Evolutionary conservation across 2,888 invertebrate genomes (phyloP), one percentile per base, ranked within the genome.

Genomic region (Cephus pygmeus): DNA sequence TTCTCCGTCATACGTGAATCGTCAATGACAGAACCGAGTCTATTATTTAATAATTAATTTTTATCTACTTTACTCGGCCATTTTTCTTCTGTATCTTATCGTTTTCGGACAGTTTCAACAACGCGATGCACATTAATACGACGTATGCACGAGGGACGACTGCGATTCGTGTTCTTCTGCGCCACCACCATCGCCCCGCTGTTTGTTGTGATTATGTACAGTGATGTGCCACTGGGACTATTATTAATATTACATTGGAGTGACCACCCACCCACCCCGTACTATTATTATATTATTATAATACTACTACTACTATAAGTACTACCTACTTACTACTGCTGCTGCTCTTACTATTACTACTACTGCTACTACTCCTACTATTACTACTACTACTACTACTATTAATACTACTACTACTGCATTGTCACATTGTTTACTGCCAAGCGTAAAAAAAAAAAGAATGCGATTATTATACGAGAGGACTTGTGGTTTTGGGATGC

Each of bases 391-490:
- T 40, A 40, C 86, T 83, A 83, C 75, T 75, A 76, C 76, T 56
- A 73, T 56, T 71, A 75, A 4, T 40, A 76, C 69, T 40, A 40
- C 40, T 71, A 90, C 90, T 90, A 90, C 89, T 90, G 89, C 91
- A 91, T 91, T 91, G 91, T 91, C 91, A 90, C 90, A 90, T 91
- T 91, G 89, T 90, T 90, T 85, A 91, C 91, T 91, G 91, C 91
- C 91, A 91, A 90, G 88, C 89, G 88, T 40, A 15, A 40, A 40
- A 40, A 36, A 36, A 75, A 73, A 88, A 87, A 83, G 86, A 84
- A 87, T 85, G 86, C 86, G 86, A 86, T 84, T 88, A 85, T 40
- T 40, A 6, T 40, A 40, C 81, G 79, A 75, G 68, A 68, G 75
- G 68, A 68, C 33, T 75, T 75, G 75, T 75, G 86, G 87, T 86